Evolutionary conservation across 2,797 vertebrate genomes (phyloP).

Genomic region (Diplodus sargus): DNA sequence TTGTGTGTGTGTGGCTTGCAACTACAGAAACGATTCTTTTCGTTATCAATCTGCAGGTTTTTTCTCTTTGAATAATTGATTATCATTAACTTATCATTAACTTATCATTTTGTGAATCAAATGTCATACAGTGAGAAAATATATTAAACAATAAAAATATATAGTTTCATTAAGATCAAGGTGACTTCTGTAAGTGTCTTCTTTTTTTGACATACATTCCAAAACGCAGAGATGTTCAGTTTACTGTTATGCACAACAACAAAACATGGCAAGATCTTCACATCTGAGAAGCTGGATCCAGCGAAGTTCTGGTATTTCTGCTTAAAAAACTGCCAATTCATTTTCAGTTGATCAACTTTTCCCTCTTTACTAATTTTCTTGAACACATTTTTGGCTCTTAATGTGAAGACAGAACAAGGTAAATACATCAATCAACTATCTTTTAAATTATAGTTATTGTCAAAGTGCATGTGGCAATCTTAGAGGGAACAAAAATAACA

Average conservation of each 20-base stretch:
- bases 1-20: not conserved
- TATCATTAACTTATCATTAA: not conserved
- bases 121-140: not conserved
- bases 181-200: too few relatives aligned
- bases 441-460: slow-evolving; percentile 1
- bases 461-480: not conserved
- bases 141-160: too few relatives aligned
- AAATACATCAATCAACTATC: not conserved
- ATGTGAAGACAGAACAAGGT: not conserved
- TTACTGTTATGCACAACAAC: not conserved
- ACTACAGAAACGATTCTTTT: not conserved
- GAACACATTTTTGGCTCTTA: not conserved
- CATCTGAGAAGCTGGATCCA: not conserved
- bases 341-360: too few relatives aligned
- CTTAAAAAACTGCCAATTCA: not conserved
- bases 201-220: not conserved
- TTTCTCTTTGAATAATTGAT: not conserved
- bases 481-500: not conserved
- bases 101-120: not conserved
- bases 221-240: not conserved
- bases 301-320: too few relatives aligned
- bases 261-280: too few relatives aligned
- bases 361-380: not conserved
- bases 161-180: too few relatives aligned
- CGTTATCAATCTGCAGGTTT: not conserved